phyloP scores from a whole-genome alignment of 2,888 invertebrate genomes.

The Chrysolina americana region DNA sequence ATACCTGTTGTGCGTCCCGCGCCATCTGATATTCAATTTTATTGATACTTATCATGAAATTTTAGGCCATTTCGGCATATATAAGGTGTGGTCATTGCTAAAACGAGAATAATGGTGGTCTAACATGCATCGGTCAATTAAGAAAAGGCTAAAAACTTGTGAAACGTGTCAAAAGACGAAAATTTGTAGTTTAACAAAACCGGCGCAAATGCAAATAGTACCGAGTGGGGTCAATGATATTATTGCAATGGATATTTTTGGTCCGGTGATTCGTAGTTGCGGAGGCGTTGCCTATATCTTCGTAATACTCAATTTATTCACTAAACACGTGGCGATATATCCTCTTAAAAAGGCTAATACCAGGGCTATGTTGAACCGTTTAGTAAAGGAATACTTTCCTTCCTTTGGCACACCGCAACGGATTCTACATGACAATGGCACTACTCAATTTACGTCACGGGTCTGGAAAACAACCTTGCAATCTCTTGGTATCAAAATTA shows the following conservation, averaged over 20 bases:
- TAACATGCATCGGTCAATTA: too few relatives aligned
- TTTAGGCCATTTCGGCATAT: not conserved
- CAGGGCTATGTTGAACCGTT: conserved; percentile 6
- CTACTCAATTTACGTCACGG: conserved; percentile 25
- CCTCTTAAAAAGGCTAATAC: not conserved
- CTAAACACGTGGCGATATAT: not conserved
- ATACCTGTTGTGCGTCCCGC: not conserved
- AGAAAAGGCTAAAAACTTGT: not conserved
- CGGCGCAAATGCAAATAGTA: conserved; percentile 21
- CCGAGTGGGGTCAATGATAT: not conserved
- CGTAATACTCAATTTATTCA: conserved; percentile 12
- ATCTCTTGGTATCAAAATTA: not conserved
- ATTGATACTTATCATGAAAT: not conserved
- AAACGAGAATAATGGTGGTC: too few relatives aligned
- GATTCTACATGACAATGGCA: conserved; percentile 23
- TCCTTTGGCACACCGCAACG: not conserved
- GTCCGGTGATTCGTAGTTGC: not conserved
- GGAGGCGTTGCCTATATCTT: not conserved
- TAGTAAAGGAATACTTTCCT: not conserved
- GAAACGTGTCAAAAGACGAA: conserved; percentile 19
- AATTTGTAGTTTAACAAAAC: conserved; percentile 18
- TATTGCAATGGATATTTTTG: not conserved
- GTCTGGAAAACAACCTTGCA: conserved; percentile 6
- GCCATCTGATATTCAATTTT: conserved; percentile 3
- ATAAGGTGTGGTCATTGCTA: not conserved